These are phyloP conservation scores for Dicentrarchus labrax DNA, from an alignment of 2,113 vertebrate species.

Conservation along the genomic window DNA sequence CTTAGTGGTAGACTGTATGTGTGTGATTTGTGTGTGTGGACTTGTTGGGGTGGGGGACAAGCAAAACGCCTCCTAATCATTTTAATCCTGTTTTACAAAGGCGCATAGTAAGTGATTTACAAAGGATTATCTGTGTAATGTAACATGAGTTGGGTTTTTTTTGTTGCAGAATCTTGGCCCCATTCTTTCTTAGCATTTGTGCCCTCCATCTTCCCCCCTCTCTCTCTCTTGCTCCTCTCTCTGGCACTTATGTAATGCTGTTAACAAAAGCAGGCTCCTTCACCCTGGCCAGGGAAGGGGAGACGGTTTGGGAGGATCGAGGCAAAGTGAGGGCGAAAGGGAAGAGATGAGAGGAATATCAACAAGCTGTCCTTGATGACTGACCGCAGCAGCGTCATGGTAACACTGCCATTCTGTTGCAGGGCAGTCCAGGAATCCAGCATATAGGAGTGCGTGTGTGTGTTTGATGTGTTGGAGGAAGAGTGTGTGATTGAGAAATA, in stretches of 20 bases:
- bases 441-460: slow-evolving; percentile 2
- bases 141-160: slow-evolving; percentile 53
- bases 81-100: slow-evolving; percentile 63
- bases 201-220: not conserved
- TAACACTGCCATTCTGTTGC: slow-evolving; percentile 67
- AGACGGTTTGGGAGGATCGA: slow-evolving; percentile 40
- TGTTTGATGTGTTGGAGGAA: slow-evolving; percentile 17
- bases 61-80: slow-evolving; percentile 71
- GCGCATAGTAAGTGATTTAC: slow-evolving; percentile 73
- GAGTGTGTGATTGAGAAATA: slow-evolving; percentile 24
- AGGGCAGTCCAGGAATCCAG: slow-evolving; percentile 38
- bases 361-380: slow-evolving; percentile 75
- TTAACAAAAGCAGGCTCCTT: slow-evolving; percentile 78
- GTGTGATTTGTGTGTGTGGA: slow-evolving; percentile 28
- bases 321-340: slow-evolving; percentile 59
- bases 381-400: slow-evolving; percentile 64
- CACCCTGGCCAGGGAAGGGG: slow-evolving; percentile 29
- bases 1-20: slow-evolving; percentile 40
- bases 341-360: slow-evolving; percentile 77
- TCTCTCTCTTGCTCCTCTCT: slow-evolving; percentile 10
- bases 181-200: slow-evolving; percentile 19
- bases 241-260: slow-evolving; percentile 75
- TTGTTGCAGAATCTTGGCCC: slow-evolving; percentile 46
- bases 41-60: slow-evolving; percentile 23
- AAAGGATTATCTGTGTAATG: slow-evolving; percentile 75